Evolutionary conservation across 2,888 invertebrate species (phyloP), one percentile per base, ranked within the genome.

Genomic region (Chorisops tibialis): DNA sequence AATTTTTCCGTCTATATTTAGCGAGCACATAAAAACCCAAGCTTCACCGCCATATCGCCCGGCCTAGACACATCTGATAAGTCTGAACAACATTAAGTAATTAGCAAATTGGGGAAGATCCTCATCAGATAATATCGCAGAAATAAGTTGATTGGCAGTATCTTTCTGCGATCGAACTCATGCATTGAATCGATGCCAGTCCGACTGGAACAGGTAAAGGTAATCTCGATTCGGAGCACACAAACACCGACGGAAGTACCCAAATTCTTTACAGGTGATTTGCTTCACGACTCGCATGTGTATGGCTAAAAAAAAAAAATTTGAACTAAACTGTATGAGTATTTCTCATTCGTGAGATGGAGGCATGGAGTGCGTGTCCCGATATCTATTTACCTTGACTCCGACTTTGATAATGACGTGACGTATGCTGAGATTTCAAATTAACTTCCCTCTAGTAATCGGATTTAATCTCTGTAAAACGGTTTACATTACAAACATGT

Each of bases 91-190:
- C 45, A 5, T 45, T 18, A 45, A 16, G 45, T 45, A 45, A 45
- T 45, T 45, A 45, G 45, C 18, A 45, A 45, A 45, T 45, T 45
- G 45, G 45, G 45, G 45, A 45, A 45, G 30, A 45, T 45, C 45
- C 45, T 45, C 19, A 19, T 14, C 2, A 18, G 45, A 45, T 45
- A 45, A 19, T 7, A 18, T 30, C 30, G 30, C 30, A 30, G 7
- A 30, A 30, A 2, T 30, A 30, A 30, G 7, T 30, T 30, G 30
- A 30, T 30, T 30, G 30, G 30, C 9, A 30, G 2, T 30, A 30
- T 30, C 9, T n/a, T 30, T 30, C 9, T 30, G 5, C 30, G 30
- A 30, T 30, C 30, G 30, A 30, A 30, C 7, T 30, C 30, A 9
- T 9, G 5, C 30, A 5, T 7, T 30, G 30, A 30, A 7, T 30